phyloP scores from a whole-genome alignment of 1,140 invertebrate species.

The Drosophila repleta region DNA sequence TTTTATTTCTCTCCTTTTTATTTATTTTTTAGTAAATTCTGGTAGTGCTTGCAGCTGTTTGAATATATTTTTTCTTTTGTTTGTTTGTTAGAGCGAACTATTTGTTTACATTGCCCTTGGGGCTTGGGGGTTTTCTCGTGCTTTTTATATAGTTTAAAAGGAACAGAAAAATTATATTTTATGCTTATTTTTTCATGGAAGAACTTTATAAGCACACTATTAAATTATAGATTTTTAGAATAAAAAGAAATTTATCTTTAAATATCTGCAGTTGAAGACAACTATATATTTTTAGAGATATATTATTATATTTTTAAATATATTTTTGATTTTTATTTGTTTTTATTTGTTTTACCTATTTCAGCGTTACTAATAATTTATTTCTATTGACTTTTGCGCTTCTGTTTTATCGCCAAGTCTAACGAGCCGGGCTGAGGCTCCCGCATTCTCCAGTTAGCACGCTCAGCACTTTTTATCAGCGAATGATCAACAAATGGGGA shows the following conservation, averaged over 20 bases:
- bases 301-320: too few relatives aligned
- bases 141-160: constrained; percentile 3
- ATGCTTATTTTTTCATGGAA: too few relatives aligned
- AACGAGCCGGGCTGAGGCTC: not conserved
- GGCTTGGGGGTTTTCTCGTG: not conserved
- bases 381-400: not conserved
- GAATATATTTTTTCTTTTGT: not conserved
- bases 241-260: too few relatives aligned
- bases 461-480: constrained; percentile 12
- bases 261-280: too few relatives aligned
- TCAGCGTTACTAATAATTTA: not conserved
- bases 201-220: too few relatives aligned
- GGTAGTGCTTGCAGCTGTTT: constrained; percentile 17
- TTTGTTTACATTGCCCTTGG: constrained; percentile 15
- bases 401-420: not conserved
- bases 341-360: too few relatives aligned
- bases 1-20: not conserved
- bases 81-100: not conserved
- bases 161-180: not conserved
- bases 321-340: too few relatives aligned
- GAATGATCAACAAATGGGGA: constrained; percentile 12
- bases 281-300: too few relatives aligned
- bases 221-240: too few relatives aligned
- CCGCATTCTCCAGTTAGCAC: not conserved
- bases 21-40: constrained; percentile 2